These are phyloP conservation scores for Hemibagrus guttatus DNA, from an alignment of 2,797 vertebrate species.

Conservation along the genomic window DNA sequence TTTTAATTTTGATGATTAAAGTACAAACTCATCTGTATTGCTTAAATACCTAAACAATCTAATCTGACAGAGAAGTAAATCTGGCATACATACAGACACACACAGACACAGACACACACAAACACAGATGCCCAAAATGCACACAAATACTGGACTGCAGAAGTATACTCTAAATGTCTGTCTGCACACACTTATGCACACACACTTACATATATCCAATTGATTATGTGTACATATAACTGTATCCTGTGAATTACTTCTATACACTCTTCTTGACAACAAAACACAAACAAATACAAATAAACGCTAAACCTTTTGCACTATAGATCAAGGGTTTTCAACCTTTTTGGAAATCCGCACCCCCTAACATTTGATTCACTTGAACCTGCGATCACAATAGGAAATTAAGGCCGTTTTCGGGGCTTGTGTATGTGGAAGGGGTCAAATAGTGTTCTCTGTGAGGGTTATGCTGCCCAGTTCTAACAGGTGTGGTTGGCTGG, in stretches of 20 bases:
- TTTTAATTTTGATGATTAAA: no score
- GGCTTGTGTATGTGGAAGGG: not conserved
- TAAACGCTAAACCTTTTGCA: conserved; percentile 6
- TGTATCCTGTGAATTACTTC: not conserved
- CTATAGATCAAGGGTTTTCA: conserved; percentile 29
- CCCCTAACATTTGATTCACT: not conserved
- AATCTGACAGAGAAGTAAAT: not conserved
- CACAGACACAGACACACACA: not conserved
- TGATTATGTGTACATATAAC: not conserved
- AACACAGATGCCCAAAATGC: conserved; percentile 13
- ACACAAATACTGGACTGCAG: not conserved
- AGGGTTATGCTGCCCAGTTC: not conserved
- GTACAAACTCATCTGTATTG: no score
- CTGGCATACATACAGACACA: not conserved
- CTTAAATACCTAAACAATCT: no score
- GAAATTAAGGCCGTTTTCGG: not conserved
- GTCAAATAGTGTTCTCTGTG: not conserved
- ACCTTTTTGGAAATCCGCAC: not conserved
- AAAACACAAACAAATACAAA: conserved; percentile 26
- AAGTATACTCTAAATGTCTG: not conserved
- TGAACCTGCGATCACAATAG: not conserved
- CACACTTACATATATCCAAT: conserved; percentile 12
- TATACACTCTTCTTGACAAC: not conserved
- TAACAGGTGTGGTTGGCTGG: not conserved
- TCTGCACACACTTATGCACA: not conserved